Base-by-base conservation (phyloP, 2,797 vertebrate genomes). In the Meda fulgida region DNA sequence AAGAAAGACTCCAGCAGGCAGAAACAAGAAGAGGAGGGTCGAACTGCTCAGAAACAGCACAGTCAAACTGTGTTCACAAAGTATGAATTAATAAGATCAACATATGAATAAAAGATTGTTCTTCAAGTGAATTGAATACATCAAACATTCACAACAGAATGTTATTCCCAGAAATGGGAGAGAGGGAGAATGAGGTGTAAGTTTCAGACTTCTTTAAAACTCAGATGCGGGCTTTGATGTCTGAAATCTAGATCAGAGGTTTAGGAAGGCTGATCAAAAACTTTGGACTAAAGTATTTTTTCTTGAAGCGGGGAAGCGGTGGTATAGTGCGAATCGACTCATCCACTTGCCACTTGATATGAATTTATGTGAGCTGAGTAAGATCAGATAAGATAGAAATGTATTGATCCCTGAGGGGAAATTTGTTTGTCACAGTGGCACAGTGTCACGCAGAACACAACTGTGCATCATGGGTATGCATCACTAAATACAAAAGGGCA, bases 11-110 rank as follows among this genome's bases (percentile, higher is more conserved):
- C 26, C 26, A 31, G 60, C 26, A 65, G 26, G 60, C 26, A 14
- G n/a, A 78, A 46, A 79, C 0, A 3, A 69, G 26, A 40, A 79
- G 14, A 48, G 14, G 67, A 58, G 51, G 29, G 36, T 34, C 8
- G 4, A 73, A 40, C 73, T 26, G 23, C 63, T 78, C 38, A 65
- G 79, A 83, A 67, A 76, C 55, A 36, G 60, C 86, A 77, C 75
- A 84, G 67, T 79, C 78, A 86, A 84, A 84, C 84, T 76, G 79
- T 34, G 14, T 76, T 83, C 75, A 86, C 43, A 60, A 85, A 77
- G 60, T 77, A 80, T 89, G 77, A 89, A 87, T 87, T 86, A 86
- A 84, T 88, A 86, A 88, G 58, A 82, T 78, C 83, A 82, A 72
- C 65, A 10, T 77, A 88, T 88, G 48, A 88, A 86, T 89, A 86